Evolutionary conservation across 2,113 vertebrate genomes (phyloP), one percentile per base, ranked within the genome.

Genomic region (Tragelaphus scriptus): DNA sequence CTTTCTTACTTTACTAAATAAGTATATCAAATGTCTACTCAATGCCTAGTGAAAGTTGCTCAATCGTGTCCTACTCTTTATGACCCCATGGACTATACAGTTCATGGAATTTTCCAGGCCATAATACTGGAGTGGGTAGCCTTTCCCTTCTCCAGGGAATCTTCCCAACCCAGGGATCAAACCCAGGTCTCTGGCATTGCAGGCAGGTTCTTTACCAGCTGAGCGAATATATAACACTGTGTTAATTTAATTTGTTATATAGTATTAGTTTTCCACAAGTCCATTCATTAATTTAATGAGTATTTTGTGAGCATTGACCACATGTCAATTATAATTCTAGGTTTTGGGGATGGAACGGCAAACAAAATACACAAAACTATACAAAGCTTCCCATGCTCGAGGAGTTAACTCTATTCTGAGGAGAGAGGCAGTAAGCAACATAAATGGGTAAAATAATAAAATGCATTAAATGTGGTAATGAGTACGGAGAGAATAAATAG

Each of bases 381-480:
- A 0, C 32, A 21, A 19, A 32, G 14, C 11, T 26, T 3, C 79
- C 32, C 36, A 51, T 21, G 30, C 21, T 71, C 3, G 0, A 11
- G 0, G 26, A 63, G 55, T n/a, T 40, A 10, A 23, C 47, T 32
- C 36, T 49, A 28, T 6, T n/a, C 3, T 2, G 0, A 25, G 15
- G 36, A 15, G 25, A 44, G 10, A 3, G 28, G 28, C 12, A 2
- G 9, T 13, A 49, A 49, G 21, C 21, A 32, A 16, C 4, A 1
- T 1, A 2, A 75, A 40, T 6, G 40, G 14, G 32, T 26, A 0
- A 11, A 15, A 16, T 2, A 14, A 2, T 7, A 1, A 19, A 12
- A 8, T 2, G 5, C 0, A 11, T 11, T 30, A 7, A 30, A 6
- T 0, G 19, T 2, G 19, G 47, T 11, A 1, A 14, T 4, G 56